Conservation (phyloP, 2,797 vertebrate species). For the Sternotherus odoratus region DNA sequence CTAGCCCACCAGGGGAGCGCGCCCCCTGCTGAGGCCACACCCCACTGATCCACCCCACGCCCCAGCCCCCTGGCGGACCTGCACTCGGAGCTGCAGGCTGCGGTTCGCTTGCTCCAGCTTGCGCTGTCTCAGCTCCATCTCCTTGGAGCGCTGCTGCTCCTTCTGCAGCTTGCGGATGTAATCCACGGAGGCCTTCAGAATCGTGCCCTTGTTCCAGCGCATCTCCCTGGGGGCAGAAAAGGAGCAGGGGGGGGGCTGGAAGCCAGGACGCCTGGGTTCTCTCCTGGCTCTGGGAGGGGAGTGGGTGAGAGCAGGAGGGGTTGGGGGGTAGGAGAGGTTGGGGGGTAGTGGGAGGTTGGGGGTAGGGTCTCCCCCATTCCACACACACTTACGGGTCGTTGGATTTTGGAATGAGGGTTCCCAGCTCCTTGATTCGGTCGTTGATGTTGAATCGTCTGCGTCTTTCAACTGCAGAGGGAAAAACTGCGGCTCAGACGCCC, state of each 20-base stretch:
- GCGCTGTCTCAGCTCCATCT: conserved; percentile 89
- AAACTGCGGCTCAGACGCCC: background rate
- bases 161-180: conserved; percentile 94
- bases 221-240: conserved; percentile 83
- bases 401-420: conserved; percentile 91
- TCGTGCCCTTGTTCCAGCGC: conserved; percentile 95
- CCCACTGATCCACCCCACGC: too few relatives aligned
- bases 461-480: conserved; percentile 86
- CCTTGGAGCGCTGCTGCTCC: conserved; percentile 91
- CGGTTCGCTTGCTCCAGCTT: conserved; percentile 91
- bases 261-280: background rate
- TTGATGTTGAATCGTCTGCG: conserved; percentile 95
- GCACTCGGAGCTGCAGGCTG: conserved; percentile 88
- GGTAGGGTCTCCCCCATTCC: background rate
- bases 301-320: background rate
- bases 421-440: conserved; percentile 93
- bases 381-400: conserved; percentile 91
- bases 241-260: background rate
- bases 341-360: too few relatives aligned
- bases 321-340: background rate
- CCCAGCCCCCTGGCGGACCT: conserved; percentile 79
- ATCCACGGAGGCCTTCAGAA: conserved; percentile 93
- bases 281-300: too few relatives aligned
- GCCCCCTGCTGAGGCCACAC: background rate
- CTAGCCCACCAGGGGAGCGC: too few relatives aligned